Conservation (phyloP, 2,797 vertebrate species). For the Molossus alvarezi region DNA sequence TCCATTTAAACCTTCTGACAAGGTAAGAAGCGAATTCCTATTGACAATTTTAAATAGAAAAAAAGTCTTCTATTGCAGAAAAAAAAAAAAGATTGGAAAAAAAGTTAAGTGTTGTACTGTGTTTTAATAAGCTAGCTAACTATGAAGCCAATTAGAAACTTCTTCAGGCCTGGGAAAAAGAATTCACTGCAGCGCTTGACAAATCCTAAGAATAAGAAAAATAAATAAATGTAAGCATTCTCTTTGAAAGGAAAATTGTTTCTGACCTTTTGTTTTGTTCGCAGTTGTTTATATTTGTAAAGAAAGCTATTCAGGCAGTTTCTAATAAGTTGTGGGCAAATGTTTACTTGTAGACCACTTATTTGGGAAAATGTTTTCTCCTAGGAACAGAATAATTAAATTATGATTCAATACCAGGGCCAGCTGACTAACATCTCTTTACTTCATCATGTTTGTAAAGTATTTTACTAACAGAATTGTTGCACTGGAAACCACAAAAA, state of each 20-base stretch:
- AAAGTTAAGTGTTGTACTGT: not conserved
- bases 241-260: not conserved
- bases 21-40: constrained; percentile 92
- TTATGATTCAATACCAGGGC: not conserved
- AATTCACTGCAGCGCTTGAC: not conserved
- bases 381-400: not conserved
- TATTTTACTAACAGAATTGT: constrained; percentile 1
- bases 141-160: constrained; percentile 52
- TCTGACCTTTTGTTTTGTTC: not conserved
- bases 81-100: not conserved
- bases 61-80: not conserved
- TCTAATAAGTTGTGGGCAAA: constrained; percentile 13
- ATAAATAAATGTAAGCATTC: constrained; percentile 2
- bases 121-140: constrained; percentile 47
- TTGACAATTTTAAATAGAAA: constrained; percentile 67
- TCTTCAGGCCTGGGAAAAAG: not conserved
- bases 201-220: constrained; percentile 4
- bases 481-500: not conserved
- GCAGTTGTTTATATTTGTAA: not conserved
- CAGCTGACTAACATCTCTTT: constrained; percentile 29
- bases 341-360: constrained; percentile 1
- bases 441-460: constrained; percentile 2
- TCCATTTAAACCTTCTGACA: constrained; percentile 99
- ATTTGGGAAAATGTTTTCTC: constrained; percentile 50
- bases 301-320: not conserved